These are phyloP conservation scores for Sakesphorus luctuosus DNA, from an alignment of 2,113 vertebrate genomes.

Conservation along the genomic window DNA sequence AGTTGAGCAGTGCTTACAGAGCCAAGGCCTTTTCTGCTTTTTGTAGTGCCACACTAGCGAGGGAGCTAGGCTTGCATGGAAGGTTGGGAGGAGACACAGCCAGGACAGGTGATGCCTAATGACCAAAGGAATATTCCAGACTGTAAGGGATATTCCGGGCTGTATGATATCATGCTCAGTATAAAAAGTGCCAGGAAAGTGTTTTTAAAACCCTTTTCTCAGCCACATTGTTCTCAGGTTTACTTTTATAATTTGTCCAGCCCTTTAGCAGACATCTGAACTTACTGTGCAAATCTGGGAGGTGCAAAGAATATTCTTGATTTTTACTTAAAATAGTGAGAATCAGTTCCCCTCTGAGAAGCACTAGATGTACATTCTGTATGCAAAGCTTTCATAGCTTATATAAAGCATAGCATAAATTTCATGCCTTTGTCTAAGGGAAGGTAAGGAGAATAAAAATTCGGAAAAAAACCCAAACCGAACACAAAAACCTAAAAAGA, in stretches of 20 bases:
- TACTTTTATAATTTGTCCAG: neutral
- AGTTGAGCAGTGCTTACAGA: neutral
- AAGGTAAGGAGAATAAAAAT: neutral
- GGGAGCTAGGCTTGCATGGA: rapidly evolving
- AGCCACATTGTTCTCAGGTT: neutral
- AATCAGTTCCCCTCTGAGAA: neutral
- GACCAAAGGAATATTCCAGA: neutral
- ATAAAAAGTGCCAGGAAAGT: neutral
- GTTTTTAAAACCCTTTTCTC: neutral
- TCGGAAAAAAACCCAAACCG: neutral
- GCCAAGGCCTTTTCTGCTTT: neutral
- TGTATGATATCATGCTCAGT: rapidly evolving
- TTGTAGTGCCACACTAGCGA: neutral
- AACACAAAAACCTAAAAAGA: neutral
- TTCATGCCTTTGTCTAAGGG: neutral
- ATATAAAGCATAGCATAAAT: neutral
- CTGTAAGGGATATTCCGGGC: rapidly evolving
- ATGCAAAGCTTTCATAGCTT: neutral
- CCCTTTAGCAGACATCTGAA: neutral
- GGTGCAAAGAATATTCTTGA: neutral
- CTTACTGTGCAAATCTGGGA: neutral
- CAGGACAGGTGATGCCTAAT: neutral
- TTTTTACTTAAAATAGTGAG: neutral
- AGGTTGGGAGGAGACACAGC: rapidly evolving
- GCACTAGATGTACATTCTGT: neutral